Evolutionary conservation across 2,888 invertebrate species (phyloP).

Genomic region (Smittia aterrima): DNA sequence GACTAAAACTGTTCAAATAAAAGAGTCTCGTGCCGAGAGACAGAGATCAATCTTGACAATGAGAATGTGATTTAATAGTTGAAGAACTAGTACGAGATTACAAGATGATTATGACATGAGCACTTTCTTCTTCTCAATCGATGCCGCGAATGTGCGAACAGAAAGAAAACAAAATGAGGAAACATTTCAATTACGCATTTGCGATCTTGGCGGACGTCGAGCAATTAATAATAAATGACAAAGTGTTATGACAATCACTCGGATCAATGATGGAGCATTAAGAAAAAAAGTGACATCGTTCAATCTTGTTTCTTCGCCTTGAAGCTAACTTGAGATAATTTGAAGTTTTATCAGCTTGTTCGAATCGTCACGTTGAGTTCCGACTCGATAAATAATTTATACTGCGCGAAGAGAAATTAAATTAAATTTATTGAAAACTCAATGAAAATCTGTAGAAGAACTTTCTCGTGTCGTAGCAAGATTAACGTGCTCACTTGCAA

Average conservation of each 20-base stretch:
- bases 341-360: too few relatives aligned
- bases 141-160: neutral
- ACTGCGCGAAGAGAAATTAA: neutral
- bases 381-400: too few relatives aligned
- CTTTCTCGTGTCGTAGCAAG: neutral
- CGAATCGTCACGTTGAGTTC: too few relatives aligned
- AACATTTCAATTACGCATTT: constrained; percentile 2
- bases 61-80: neutral
- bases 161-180: neutral
- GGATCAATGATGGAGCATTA: too few relatives aligned
- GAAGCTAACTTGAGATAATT: too few relatives aligned
- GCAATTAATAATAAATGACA: neutral
- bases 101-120: constrained; percentile 1
- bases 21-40: neutral
- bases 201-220: neutral
- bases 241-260: neutral
- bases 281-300: too few relatives aligned
- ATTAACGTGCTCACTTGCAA: neutral
- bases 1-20: neutral
- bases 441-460: neutral
- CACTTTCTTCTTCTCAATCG: neutral
- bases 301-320: neutral
- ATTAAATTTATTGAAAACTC: neutral
- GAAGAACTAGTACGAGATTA: neutral
- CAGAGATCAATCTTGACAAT: neutral